Percentiles rank a stretch among this genome's conserved stretches.
Evolutionary conservation across 2,797 vertebrate species (phyloP).

Genomic region (Telmatherina bonti): DNA sequence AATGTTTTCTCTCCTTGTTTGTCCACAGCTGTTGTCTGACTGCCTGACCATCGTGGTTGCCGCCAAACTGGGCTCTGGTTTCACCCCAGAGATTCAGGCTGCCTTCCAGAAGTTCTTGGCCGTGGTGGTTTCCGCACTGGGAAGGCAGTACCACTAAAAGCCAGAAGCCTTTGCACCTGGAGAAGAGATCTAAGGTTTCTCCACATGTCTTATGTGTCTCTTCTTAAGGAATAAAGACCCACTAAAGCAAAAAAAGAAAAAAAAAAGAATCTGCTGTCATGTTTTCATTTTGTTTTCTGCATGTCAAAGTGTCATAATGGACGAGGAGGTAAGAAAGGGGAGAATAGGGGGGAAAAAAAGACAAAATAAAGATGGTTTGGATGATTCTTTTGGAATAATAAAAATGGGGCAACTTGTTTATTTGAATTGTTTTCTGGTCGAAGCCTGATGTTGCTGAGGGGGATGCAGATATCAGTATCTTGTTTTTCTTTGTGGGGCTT

Average conservation of each 20-base stretch:
- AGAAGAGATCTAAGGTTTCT: not conserved
- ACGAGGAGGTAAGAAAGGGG: no score
- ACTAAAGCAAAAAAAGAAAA: no score
- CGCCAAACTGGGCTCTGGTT: slow-evolving; percentile 71
- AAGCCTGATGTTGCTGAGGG: no score
- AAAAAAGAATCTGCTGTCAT: slow-evolving; percentile 12
- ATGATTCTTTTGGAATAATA: no score
- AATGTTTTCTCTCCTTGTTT: not conserved
- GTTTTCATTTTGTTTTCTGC: not conserved
- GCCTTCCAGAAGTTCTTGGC: slow-evolving; percentile 85
- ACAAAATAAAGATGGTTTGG: not conserved
- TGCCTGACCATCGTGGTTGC: slow-evolving; percentile 85
- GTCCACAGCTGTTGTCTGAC: slow-evolving; percentile 82
- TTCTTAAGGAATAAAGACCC: slow-evolving; percentile 48
- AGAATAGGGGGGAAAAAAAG: no score
- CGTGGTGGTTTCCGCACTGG: slow-evolving; percentile 84
- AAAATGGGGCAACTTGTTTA: not conserved
- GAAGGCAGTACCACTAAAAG: slow-evolving; percentile 86
- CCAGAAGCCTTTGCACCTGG: not conserved
- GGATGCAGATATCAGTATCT: not conserved
- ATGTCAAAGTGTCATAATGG: no score
- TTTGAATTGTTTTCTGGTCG: not conserved
- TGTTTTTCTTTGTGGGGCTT: not conserved
- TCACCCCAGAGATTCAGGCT: slow-evolving; percentile 78
- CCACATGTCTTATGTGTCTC: not conserved